phyloP scores from a whole-genome alignment of 2,113 vertebrate species.

The Eidolon helvum region DNA sequence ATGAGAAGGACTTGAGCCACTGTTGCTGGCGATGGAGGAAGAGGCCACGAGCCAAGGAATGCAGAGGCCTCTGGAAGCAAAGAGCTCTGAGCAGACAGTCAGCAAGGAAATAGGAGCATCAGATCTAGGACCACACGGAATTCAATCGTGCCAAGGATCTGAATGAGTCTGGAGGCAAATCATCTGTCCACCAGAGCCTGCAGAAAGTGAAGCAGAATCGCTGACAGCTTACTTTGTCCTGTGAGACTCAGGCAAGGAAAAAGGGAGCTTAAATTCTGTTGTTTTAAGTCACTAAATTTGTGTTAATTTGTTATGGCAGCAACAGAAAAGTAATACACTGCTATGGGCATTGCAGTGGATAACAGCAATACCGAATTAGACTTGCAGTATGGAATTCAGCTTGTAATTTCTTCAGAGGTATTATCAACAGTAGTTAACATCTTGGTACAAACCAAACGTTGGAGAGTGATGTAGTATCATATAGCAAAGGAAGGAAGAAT shows the following conservation, averaged over 20 bases:
- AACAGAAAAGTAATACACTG: neutral
- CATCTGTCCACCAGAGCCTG: neutral
- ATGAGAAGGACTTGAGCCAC: neutral
- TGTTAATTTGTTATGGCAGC: neutral
- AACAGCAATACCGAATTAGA: neutral
- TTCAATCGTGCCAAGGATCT: neutral
- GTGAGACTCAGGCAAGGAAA: neutral
- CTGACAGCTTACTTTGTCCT: neutral
- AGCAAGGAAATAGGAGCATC: neutral
- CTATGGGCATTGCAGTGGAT: neutral
- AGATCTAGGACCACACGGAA: neutral
- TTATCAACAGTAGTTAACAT: neutral
- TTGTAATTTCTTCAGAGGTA: neutral
- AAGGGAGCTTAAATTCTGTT: neutral
- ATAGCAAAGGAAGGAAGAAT: neutral
- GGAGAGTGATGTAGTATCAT: neutral
- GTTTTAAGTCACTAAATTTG: neutral
- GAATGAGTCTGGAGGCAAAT: neutral
- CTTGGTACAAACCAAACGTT: neutral
- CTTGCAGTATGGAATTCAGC: neutral
- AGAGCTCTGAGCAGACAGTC: neutral
- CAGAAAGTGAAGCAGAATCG: neutral
- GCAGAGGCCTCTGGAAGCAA: neutral
- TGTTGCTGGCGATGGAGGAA: neutral
- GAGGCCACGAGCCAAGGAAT: neutral